Conservation (phyloP, 2,113 vertebrate genomes). For the Microtus pennsylvanicus region DNA sequence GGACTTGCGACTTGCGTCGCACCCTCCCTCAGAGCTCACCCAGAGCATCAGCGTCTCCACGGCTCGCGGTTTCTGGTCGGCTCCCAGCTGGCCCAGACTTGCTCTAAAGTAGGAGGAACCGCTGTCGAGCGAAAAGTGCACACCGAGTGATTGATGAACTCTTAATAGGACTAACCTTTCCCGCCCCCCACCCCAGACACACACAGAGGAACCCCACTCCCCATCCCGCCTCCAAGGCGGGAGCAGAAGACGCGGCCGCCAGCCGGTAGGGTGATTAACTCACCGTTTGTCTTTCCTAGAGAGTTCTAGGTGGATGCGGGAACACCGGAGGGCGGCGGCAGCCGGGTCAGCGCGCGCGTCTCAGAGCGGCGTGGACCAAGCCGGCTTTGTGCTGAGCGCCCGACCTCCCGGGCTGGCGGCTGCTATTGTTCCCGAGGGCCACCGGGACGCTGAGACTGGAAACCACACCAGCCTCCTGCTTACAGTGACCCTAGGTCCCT, state of each 20-base stretch:
- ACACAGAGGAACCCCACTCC: slow-evolving; percentile 54
- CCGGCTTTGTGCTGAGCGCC: slow-evolving; percentile 67
- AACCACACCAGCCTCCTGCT: background rate
- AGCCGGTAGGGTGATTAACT: slow-evolving; percentile 71
- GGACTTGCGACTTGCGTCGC: background rate
- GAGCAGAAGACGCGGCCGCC: background rate
- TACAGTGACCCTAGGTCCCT: background rate
- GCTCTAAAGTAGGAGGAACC: slow-evolving; percentile 85
- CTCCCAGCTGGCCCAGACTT: slow-evolving; percentile 86
- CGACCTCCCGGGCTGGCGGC: background rate
- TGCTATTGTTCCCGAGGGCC: slow-evolving; percentile 73
- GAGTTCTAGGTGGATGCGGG: background rate
- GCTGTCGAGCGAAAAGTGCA: slow-evolving; percentile 84
- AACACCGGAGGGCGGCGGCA: background rate
- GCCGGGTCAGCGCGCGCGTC: background rate
- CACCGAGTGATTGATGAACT: slow-evolving; percentile 89
- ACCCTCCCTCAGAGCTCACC: background rate
- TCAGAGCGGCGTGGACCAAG: background rate
- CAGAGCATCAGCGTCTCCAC: slow-evolving; percentile 50
- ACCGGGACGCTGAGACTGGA: background rate
- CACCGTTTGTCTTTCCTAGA: slow-evolving; percentile 45
- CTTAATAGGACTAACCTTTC: slow-evolving; percentile 80
- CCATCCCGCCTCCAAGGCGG: slow-evolving; percentile 47
- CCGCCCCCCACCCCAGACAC: slow-evolving; percentile 31
- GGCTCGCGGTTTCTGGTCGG: slow-evolving; percentile 78